These are phyloP conservation scores for Gonocerus acuteangulatus DNA, from an alignment of 2,888 invertebrate genomes.

Conservation along the genomic window DNA sequence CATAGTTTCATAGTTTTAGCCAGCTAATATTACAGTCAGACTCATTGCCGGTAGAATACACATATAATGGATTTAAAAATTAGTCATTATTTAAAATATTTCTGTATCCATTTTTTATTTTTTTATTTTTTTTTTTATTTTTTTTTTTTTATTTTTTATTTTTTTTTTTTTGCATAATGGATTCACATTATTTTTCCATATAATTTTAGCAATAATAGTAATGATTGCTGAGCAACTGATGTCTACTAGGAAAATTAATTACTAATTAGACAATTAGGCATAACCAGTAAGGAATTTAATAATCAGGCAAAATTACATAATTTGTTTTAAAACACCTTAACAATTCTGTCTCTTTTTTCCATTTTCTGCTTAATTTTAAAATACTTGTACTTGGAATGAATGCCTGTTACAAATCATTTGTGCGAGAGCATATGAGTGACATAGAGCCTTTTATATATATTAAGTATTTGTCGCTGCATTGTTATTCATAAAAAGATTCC, in stretches of 20 bases:
- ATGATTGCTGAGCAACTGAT: background rate
- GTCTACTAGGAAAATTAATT: background rate
- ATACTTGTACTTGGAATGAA: slow-evolving; percentile 7
- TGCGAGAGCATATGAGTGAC: background rate
- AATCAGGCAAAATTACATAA: background rate
- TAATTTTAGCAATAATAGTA: slow-evolving; percentile 23
- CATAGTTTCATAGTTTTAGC: slow-evolving; percentile 10
- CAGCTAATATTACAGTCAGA: no score
- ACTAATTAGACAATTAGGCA: background rate
- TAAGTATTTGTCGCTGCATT: slow-evolving; percentile 4
- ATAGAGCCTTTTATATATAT: slow-evolving; percentile 14
- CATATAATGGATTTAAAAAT: no score
- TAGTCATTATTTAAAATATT: background rate
- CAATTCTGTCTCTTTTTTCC: slow-evolving; percentile 6
- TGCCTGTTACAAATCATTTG: slow-evolving; percentile 12
- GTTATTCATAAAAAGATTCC: slow-evolving; percentile 2
- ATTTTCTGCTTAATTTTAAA: slow-evolving; percentile 15
- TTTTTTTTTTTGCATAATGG: background rate
- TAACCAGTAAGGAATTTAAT: background rate
- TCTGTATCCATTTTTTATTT: background rate
- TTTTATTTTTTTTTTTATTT: background rate
- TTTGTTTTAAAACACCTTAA: background rate
- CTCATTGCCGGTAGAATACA: no score
- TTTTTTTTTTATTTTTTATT: background rate
- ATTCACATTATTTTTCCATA: background rate